Percentiles rank a stretch among this genome's conserved stretches.
Conservation (phyloP, 1,140 invertebrate species). For the Holotrichia oblita region DNA sequence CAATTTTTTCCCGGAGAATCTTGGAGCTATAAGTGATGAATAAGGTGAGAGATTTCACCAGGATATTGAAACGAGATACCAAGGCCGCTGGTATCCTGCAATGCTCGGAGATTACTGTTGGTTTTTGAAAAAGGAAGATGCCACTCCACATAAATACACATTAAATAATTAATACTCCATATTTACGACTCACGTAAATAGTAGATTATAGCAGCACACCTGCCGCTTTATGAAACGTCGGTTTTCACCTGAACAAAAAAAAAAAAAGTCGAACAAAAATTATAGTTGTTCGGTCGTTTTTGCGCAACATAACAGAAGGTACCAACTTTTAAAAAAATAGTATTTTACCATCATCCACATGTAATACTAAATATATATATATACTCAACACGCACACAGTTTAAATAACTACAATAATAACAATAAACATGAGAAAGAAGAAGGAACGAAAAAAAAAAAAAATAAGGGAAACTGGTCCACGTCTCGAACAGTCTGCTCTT, state of each 20-base stretch:
- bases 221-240: background rate
- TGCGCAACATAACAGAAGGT: background rate
- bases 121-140: no score
- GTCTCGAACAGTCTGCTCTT: background rate
- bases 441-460: background rate
- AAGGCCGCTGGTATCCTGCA: no score
- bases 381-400: background rate
- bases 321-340: background rate
- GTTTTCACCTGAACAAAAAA: background rate
- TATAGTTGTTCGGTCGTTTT: background rate
- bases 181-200: no score
- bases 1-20: no score
- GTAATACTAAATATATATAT: no score
- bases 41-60: no score
- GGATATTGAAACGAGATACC: no score
- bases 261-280: background rate
- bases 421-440: background rate
- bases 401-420: background rate
- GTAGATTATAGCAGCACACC: background rate
- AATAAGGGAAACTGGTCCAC: background rate
- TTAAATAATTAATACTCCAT: no score
- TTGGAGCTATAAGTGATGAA: no score
- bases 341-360: background rate
- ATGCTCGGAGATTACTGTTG: no score
- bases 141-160: no score